Base-by-base conservation (phyloP, 2,888 invertebrate species). In the Luperina nickerlii region DNA sequence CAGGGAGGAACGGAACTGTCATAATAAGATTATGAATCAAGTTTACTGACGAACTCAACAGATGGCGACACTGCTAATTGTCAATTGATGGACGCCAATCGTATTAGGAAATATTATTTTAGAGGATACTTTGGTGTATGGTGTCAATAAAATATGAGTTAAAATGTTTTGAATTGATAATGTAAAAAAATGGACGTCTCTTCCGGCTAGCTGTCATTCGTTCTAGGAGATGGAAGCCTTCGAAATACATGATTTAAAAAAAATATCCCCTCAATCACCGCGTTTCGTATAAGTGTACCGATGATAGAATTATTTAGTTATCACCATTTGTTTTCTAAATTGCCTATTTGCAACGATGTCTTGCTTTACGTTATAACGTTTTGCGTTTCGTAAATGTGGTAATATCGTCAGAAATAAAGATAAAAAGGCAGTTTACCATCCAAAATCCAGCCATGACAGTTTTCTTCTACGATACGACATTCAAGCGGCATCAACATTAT, bases 21-120 rank as follows among this genome's bases (percentile, higher is more conserved):
- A 76, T 90, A 91, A 91, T 86, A 86, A 88, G 90, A 89, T 89
- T 84, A 88, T 42, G 86, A 90, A 89, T 86, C 78, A 88, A 91
- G 88, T 90, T 91, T 83, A 77, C 85, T 81, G 76, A 79, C 76
- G 76, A 83, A 60, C 60, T 76, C 68, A 65, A 54, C 76, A 78
- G 83, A 84, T 82, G 74, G 84, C 66, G 82, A 63, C 70, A 83
- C 72, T 72, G 79, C 76, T 89, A 86, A 88, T 87, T 88, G 63
- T 81, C 76, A 82, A 82, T 83, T 84, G 76, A 81, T 77, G 76
- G 71, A 82, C 74, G 77, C 60, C 27, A 32, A 82, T 83, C 38
- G 32, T 71, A 65, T 89, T 82, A 69, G 48, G 27, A 73, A 75
- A 76, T 82, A 78, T 82, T 78, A 84, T 78, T 70, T 74, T 54